A percentile compares a stretch with the other conserved stretches of the same genome.
phyloP scores from a whole-genome alignment of 2,113 vertebrate species.

The Takifugu bimaculatus region DNA sequence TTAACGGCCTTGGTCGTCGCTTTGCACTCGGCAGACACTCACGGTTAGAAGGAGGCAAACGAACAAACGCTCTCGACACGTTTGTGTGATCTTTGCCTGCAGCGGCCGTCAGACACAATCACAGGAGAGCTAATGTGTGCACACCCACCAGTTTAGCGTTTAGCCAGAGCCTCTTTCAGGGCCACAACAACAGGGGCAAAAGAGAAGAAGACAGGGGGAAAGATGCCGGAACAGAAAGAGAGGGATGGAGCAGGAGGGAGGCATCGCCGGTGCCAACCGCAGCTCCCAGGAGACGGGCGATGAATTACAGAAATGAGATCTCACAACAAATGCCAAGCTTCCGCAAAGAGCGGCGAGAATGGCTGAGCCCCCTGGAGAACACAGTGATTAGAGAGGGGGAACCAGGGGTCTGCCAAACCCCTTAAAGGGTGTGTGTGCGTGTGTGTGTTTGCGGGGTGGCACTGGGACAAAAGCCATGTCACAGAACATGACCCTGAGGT shows the following conservation, averaged over 20 bases:
- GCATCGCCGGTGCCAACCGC: slow-evolving; percentile 63
- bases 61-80: slow-evolving; percentile 9
- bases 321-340: slow-evolving; percentile 74
- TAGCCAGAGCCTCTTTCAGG: slow-evolving; percentile 41
- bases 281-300: slow-evolving; percentile 69
- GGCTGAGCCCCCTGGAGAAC: slow-evolving; percentile 63
- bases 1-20: slow-evolving; percentile 4
- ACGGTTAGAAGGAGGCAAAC: neutral
- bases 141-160: slow-evolving; percentile 53
- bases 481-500: slow-evolving; percentile 75
- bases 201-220: slow-evolving; percentile 23
- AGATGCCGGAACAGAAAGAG: slow-evolving; percentile 15
- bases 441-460: slow-evolving; percentile 43
- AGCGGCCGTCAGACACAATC: slow-evolving; percentile 38
- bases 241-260: slow-evolving; percentile 38
- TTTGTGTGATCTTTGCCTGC: slow-evolving; percentile 35
- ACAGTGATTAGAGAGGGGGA: slow-evolving; percentile 72
- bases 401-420: slow-evolving; percentile 67
- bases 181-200: slow-evolving; percentile 24
- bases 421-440: slow-evolving; percentile 46
- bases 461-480: slow-evolving; percentile 71
- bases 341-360: slow-evolving; percentile 58
- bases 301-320: slow-evolving; percentile 79
- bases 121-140: slow-evolving; percentile 40
- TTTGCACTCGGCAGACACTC: slow-evolving; percentile 21